Percentiles rank a stretch among this genome's conserved stretches.
Evolutionary conservation across 2,888 invertebrate genomes (phyloP).

Genomic region (Selenia dentaria): DNA sequence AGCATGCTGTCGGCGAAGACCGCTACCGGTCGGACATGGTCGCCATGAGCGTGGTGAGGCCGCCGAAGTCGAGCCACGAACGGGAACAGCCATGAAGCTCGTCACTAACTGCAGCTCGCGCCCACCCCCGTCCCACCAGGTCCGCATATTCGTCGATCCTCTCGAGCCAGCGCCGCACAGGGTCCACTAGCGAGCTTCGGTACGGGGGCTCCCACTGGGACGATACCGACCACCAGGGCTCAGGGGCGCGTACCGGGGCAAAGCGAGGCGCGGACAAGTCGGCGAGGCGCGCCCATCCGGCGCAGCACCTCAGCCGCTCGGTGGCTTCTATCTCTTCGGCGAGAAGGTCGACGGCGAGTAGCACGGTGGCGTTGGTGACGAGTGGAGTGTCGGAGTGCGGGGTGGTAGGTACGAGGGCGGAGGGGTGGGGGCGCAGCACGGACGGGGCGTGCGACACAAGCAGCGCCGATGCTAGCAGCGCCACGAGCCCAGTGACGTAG

Average conservation of each 20-base stretch:
- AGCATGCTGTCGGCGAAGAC: neutral
- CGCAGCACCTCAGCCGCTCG: conserved; percentile 55
- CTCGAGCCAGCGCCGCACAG: conserved; percentile 71
- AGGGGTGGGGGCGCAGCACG: conserved; percentile 31
- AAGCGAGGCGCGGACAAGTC: conserved; percentile 29
- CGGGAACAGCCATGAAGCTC: no score
- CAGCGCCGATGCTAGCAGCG: conserved; percentile 51
- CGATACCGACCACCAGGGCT: conserved; percentile 60
- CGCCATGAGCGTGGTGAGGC: conserved; percentile 53
- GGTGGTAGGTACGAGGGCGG: conserved; percentile 30
- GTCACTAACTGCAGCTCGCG: no score
- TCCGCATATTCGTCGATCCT: conserved; percentile 55
- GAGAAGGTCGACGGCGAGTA: conserved; percentile 24
- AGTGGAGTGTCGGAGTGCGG: conserved; percentile 17
- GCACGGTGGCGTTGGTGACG: conserved; percentile 38
- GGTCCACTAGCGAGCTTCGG: conserved; percentile 62
- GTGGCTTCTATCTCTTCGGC: conserved; percentile 11
- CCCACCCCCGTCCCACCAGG: conserved; percentile 20
- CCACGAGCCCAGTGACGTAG: conserved; percentile 38
- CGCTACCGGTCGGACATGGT: conserved; percentile 58
- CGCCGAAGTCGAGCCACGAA: conserved; percentile 62
- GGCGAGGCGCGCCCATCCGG: conserved; percentile 52
- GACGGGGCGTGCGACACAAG: conserved; percentile 42
- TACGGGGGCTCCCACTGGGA: conserved; percentile 64
- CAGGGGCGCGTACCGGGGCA: conserved; percentile 37